These are phyloP conservation scores for Biston stratarius DNA, from an alignment of 2,888 invertebrate genomes.

Conservation along the genomic window DNA sequence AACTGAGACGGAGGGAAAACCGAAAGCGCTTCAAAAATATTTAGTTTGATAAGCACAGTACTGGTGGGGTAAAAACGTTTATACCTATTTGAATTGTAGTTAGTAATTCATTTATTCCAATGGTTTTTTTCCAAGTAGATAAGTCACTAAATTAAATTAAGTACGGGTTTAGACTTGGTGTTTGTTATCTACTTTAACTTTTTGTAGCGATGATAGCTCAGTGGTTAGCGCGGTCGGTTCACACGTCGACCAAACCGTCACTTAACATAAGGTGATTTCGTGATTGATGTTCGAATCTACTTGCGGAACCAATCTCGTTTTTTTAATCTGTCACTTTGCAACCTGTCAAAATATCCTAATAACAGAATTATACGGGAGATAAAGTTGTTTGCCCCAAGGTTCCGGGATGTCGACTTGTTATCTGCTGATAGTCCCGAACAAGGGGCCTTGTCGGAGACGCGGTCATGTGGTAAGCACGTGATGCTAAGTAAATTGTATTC, in stretches of 20 bases:
- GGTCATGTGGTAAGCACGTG: conserved; percentile 29
- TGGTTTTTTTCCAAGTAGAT: too few species aligned
- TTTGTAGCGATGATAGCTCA: too few species aligned
- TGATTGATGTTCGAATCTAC: too few species aligned
- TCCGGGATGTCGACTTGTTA: conserved; percentile 72
- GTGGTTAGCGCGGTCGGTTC: too few species aligned
- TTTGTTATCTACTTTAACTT: too few species aligned
- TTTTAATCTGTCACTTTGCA: conserved; percentile 18
- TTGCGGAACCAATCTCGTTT: not conserved
- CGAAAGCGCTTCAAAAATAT: conserved; percentile 83
- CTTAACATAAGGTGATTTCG: too few species aligned
- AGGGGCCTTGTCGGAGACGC: conserved; percentile 41
- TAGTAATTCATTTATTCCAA: too few species aligned
- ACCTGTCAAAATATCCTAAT: conserved; percentile 37
- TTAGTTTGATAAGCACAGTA: conserved; percentile 71
- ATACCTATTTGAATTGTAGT: not conserved
- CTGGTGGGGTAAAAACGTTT: conserved; percentile 44
- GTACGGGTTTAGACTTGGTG: too few species aligned
- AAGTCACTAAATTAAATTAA: too few species aligned
- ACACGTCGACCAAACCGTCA: too few species aligned
- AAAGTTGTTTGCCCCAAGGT: conserved; percentile 65
- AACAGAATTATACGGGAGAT: conserved; percentile 51
- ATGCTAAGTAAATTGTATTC: not conserved
- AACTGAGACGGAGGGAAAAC: conserved; percentile 79
- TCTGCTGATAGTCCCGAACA: conserved; percentile 58